Conservation (phyloP, 2,888 invertebrate species). For the Myathropa florea region DNA sequence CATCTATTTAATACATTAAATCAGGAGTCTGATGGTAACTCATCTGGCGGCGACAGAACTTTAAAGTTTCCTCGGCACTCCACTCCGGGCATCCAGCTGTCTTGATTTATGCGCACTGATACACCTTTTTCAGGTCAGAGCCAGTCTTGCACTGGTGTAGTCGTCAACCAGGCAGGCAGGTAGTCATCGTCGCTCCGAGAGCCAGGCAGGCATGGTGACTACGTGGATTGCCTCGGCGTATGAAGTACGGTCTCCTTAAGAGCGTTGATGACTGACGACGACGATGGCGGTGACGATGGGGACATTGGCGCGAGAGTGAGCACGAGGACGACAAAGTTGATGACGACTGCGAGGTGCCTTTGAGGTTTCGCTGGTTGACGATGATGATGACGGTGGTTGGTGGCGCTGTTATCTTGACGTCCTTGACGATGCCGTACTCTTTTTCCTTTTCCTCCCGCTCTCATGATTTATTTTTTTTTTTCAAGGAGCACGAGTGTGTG, state of each 20-base stretch:
- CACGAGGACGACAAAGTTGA: neutral
- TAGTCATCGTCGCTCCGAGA: neutral
- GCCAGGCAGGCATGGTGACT: neutral
- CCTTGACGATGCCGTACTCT: slow-evolving; percentile 59
- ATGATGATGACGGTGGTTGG: slow-evolving; percentile 37
- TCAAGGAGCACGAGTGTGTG: slow-evolving; percentile 13
- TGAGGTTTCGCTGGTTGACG: slow-evolving; percentile 40
- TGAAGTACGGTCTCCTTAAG: slow-evolving; percentile 64
- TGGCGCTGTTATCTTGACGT: slow-evolving; percentile 54
- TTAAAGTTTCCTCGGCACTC: slow-evolving; percentile 64
- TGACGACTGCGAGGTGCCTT: slow-evolving; percentile 50
- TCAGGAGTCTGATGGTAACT: slow-evolving; percentile 65
- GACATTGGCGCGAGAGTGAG: neutral
- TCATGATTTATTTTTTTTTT: slow-evolving; percentile 6
- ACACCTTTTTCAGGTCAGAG: slow-evolving; percentile 65
- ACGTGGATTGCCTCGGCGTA: slow-evolving; percentile 49
- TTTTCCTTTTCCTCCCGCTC: neutral
- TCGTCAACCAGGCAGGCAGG: slow-evolving; percentile 10
- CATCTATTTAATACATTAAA: slow-evolving; percentile 68
- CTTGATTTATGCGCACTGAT: slow-evolving; percentile 63
- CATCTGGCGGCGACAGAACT: slow-evolving; percentile 67
- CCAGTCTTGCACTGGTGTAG: slow-evolving; percentile 49
- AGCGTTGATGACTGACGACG: slow-evolving; percentile 62
- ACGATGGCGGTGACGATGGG: neutral
- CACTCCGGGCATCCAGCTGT: slow-evolving; percentile 56